Percentiles rank a stretch among this genome's conserved stretches.
phyloP scores from a whole-genome alignment of 2,888 invertebrate species.

The Patella caerulea region DNA sequence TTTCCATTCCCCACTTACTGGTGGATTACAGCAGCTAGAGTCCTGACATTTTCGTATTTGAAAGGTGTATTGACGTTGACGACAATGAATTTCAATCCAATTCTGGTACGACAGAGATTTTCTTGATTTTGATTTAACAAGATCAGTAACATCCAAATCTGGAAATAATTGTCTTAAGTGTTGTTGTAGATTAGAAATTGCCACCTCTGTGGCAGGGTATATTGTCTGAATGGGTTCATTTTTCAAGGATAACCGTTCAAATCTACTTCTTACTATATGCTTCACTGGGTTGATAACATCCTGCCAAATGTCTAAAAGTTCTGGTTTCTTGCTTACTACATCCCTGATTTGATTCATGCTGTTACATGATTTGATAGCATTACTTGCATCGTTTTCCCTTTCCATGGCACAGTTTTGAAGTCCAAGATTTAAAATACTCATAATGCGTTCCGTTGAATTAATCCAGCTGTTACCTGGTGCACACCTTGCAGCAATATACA shows the following conservation, averaged over 20 bases:
- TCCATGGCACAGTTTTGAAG: background rate
- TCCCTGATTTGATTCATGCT: background rate
- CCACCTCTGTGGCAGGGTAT: background rate
- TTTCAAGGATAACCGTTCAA: background rate
- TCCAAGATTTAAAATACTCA: background rate
- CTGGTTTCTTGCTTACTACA: background rate
- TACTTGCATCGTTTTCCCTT: background rate
- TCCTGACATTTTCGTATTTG: too few relatives aligned
- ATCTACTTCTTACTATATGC: background rate
- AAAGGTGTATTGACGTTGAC: too few relatives aligned
- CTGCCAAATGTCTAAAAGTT: background rate
- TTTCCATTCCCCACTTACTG: too few relatives aligned
- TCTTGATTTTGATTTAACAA: too few relatives aligned
- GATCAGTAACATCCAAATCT: too few relatives aligned
- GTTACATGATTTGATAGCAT: background rate
- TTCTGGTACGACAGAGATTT: too few relatives aligned
- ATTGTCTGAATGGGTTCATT: background rate
- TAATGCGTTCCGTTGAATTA: background rate
- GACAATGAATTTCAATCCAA: too few relatives aligned
- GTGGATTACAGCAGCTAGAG: too few relatives aligned
- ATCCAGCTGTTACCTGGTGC: background rate
- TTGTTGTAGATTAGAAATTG: too few relatives aligned
- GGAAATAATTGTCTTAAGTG: too few relatives aligned
- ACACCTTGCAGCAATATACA: background rate
- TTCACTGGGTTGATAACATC: too few relatives aligned